Base-by-base conservation (phyloP, 2,113 vertebrate species). In the Ceyx cyanopectus region DNA sequence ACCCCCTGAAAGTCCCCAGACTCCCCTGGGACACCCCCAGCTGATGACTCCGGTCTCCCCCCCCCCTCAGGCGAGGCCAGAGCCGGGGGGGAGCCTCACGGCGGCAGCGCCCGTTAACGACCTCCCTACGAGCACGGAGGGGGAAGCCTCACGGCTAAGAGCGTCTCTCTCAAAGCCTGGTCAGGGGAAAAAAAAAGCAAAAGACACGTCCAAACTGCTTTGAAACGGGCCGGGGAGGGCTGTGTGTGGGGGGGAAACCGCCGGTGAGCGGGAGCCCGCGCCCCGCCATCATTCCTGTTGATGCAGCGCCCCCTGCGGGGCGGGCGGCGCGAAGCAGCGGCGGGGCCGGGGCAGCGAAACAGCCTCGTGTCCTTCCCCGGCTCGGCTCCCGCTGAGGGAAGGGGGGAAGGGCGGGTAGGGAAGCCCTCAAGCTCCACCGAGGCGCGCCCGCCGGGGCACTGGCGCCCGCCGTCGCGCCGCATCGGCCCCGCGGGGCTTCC, bases 241-340 rank as follows among this genome's bases (percentile, higher is more conserved):
- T 37, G 37, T 37, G 37, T 9, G 46, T 34, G 46, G 46, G 46
- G 46, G 22, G 46, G 21, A 22, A 48, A 48, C 5, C 5, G 9
- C 14, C 40, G 23, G 30, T 40, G 34, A 12, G 27, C 53, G 9
- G 50, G 17, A 4, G 24, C 46, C 62, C 32, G 11, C 18, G 18
- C 57, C 26, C 63, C 18, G 19, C 72, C 19, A 24, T 46, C 18
- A 95, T 94, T 89, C 50, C 90, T 68, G 77, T 80, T 46, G 73
- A 68, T 26, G 58, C 84, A 94, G 94, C 92, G 92, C 92, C 94
- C 94, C 92, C 94, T 95, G 90, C 81, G 45, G 94, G 92, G 21
- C n/a, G 65, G 66, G 61, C 30, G 67, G 48, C 13, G 34, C 34
- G 34, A 34, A 34, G 34, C 34, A 34, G 34, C 34, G 34, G 34